Conservation (phyloP, 2,113 vertebrate genomes). For the Tauraco erythrolophus region DNA sequence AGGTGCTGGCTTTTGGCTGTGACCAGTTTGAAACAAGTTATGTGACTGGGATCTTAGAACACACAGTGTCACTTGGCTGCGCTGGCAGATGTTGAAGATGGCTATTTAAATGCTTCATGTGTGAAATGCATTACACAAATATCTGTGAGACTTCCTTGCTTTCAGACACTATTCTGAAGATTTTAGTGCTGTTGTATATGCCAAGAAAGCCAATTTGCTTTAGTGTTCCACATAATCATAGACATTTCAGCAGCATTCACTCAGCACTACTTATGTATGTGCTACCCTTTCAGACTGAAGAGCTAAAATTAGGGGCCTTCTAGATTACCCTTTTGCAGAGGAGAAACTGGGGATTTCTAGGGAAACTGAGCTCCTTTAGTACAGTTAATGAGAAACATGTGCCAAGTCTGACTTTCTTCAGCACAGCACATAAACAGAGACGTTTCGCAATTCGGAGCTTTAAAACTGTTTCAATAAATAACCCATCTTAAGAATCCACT, state of each 20-base stretch:
- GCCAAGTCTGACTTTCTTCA: constrained; percentile 45
- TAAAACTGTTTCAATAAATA: not conserved
- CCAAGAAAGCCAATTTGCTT: constrained; percentile 19
- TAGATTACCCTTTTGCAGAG: constrained; percentile 18
- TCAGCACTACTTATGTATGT: constrained; percentile 17
- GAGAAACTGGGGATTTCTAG: constrained; percentile 44
- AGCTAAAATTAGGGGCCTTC: constrained; percentile 51
- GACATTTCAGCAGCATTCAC: constrained; percentile 32
- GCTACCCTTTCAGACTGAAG: constrained; percentile 28
- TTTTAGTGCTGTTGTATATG: not conserved
- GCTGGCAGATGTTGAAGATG: not conserved
- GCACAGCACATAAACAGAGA: not conserved
- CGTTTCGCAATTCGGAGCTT: not conserved
- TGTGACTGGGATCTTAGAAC: not conserved
- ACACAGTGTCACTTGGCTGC: not conserved
- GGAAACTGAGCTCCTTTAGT: constrained; percentile 30
- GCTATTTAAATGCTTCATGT: not conserved
- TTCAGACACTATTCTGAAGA: not conserved
- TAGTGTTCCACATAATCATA: not conserved
- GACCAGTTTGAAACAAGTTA: not conserved
- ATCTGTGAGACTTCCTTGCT: not conserved
- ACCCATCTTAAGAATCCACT: not conserved
- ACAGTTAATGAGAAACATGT: constrained; percentile 54
- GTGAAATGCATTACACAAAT: not conserved
- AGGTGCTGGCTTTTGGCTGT: not conserved